Evolutionary conservation across 2,888 invertebrate genomes (phyloP), one percentile per base, ranked within the genome.

Genomic region (Geophilus truncorum): DNA sequence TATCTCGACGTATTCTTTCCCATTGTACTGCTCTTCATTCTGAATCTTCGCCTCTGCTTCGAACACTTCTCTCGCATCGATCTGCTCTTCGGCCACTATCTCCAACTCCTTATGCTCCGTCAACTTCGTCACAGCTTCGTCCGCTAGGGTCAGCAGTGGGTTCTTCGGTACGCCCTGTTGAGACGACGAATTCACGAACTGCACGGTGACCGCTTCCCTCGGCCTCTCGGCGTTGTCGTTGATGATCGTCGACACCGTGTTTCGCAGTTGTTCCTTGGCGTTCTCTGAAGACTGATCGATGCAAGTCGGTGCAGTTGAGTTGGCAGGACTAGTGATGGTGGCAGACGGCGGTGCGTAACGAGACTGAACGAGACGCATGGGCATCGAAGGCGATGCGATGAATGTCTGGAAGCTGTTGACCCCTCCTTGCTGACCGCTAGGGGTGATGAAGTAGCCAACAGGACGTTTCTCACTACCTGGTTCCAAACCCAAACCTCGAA

Each of bases 401-500:
- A 23, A 40, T 23, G 40, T 78, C 18, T 32, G 30, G 34, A 15
- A 28, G 30, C 10, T 10, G 36, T 23, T 18, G n/a, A 45, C 2
- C 4, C 21, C 9, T 36, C 21, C 18, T 75, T 23, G 75, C n/a
- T 18, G 36, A 12, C 23, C 78, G n/a, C 9, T 18, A 10, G 78
- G 21, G 1, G 78, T 4, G 40, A 78, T 28, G 36, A 78, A 40
- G 78, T 78, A 78, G 21, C 78, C 78, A n/a, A 78, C 9, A 0
- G 40, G 23, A 12, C 78, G 36, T 40, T 78, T 78, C 45, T 78
- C 78, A n/a, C 4, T 10, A n/a, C n/a, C n/a, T 3, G n/a, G 10
- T 40, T 78, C 30, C 28, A 79, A n/a, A 18, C 18, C 34, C 18
- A 79, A 30, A 28, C 79, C 79, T 6, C 79, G 79, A 7, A 79